These are phyloP conservation scores for Podarcis siculus DNA, from an alignment of 2,797 vertebrate species.

Conservation along the genomic window DNA sequence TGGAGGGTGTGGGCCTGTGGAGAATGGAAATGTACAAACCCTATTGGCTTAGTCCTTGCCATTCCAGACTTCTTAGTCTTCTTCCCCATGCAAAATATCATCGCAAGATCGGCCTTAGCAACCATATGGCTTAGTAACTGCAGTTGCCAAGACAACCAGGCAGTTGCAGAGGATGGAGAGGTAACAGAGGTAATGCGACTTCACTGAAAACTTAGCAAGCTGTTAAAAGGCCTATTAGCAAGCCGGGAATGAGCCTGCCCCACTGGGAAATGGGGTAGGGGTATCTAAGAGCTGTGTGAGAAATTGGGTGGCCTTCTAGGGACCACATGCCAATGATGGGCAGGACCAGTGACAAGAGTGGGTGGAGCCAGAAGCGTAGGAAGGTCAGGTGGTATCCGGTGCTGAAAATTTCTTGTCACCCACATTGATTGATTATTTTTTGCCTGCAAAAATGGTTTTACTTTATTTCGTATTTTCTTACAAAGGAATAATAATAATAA, in stretches of 20 bases:
- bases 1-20: no score
- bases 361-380: no score
- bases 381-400: no score
- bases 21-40: background rate
- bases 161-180: background rate
- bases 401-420: no score
- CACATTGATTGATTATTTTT: no score
- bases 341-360: no score
- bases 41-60: background rate
- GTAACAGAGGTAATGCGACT: background rate
- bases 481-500: no score
- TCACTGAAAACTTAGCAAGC: background rate
- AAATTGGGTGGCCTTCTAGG: no score
- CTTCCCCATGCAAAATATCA: background rate
- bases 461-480: no score
- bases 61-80: background rate
- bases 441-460: no score
- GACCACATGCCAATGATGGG: no score
- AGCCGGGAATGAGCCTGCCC: background rate
- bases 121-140: slow-evolving; percentile 21
- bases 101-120: slow-evolving; percentile 8
- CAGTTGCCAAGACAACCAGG: slow-evolving; percentile 35
- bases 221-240: background rate
- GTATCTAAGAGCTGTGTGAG: no score
- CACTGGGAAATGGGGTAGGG: background rate